Conservation (phyloP, 2,797 vertebrate genomes). For the Takifugu rubripes region DNA sequence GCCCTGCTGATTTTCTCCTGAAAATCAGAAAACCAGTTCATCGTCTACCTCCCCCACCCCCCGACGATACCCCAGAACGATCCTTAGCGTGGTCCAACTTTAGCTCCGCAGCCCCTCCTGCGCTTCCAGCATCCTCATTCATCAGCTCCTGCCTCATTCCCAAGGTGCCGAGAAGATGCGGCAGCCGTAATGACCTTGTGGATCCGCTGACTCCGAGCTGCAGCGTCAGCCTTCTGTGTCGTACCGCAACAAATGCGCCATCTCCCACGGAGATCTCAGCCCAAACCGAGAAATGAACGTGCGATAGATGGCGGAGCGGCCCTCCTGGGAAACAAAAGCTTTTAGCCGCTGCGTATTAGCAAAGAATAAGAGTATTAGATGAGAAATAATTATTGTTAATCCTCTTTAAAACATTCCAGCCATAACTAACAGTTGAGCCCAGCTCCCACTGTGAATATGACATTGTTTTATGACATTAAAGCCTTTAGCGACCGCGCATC, state of each 20-base stretch:
- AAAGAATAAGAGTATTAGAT: constrained; percentile 53
- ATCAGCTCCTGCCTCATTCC: constrained; percentile 70
- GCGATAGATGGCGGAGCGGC: constrained; percentile 12
- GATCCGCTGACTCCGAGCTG: constrained; percentile 53
- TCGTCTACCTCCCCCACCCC: no score
- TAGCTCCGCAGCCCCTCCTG: constrained; percentile 38
- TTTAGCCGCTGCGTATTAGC: constrained; percentile 47
- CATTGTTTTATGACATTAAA: constrained; percentile 10
- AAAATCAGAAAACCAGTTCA: no score
- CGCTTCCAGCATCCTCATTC: constrained; percentile 59
- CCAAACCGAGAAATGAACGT: constrained; percentile 21
- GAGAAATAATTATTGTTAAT: constrained; percentile 52
- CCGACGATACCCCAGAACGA: no score
- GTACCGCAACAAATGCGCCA: constrained; percentile 45
- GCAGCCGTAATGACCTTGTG: constrained; percentile 71
- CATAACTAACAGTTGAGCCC: constrained; percentile 41
- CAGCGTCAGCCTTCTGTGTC: constrained; percentile 56
- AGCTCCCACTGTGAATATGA: constrained; percentile 9
- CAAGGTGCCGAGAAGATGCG: constrained; percentile 50
- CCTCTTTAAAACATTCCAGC: constrained; percentile 61
- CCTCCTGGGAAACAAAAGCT: constrained; percentile 21
- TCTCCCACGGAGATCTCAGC: constrained; percentile 25
- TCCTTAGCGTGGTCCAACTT: no score
- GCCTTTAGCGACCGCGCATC: constrained; percentile 18
- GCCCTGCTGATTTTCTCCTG: background rate